Base-by-base conservation (phyloP, 2,888 invertebrate genomes). In the Phengaris alcon region DNA sequence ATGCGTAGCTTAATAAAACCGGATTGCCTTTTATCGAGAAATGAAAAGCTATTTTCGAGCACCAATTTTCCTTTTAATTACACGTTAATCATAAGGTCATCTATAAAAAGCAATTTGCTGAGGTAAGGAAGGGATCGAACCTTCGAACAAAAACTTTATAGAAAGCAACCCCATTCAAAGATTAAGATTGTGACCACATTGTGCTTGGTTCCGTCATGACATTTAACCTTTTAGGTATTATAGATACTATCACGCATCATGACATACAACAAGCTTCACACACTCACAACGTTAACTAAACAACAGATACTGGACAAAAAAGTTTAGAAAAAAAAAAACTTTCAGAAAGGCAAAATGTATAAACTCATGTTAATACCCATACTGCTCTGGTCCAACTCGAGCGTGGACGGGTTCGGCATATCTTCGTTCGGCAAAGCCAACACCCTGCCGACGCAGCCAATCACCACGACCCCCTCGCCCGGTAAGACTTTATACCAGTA, bases 391-490 rank as follows among this genome's bases (percentile, higher is more conserved):
- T 77, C 88, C 75, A 81, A 81, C 57, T 68, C 74, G 64, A 75
- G 74, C 73, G 73, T 82, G 46, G 82, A 88, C 76, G 84, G 87
- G 70, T 90, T 91, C 78, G 91, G 91, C 64, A 90, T 91, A 74
- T 91, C 91, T 4, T 90, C 91, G 9, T 91, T 91, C 78, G 92
- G 92, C 75, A 89, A 90, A 80, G 91, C 91, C 48, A 89, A 90
- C 77, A 92, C 92, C 0, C 91, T 92, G 44, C 86, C 92, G 5
- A 90, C 92, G 75, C 89, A 86, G 80, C 88, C 89, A 46, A 85
- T 86, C 46, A 88, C 89, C 44, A 88, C 90, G 0, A 89, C 92
- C 44, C 83, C 86, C 76, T 81, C 89, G 44, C 90, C 90, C 75
- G 92, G 92, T 92, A 92, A 92, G 91, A 35, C 35, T 35, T 22